Base-by-base conservation (phyloP, 1,140 invertebrate genomes). In the Rhyzopertha dominica region DNA sequence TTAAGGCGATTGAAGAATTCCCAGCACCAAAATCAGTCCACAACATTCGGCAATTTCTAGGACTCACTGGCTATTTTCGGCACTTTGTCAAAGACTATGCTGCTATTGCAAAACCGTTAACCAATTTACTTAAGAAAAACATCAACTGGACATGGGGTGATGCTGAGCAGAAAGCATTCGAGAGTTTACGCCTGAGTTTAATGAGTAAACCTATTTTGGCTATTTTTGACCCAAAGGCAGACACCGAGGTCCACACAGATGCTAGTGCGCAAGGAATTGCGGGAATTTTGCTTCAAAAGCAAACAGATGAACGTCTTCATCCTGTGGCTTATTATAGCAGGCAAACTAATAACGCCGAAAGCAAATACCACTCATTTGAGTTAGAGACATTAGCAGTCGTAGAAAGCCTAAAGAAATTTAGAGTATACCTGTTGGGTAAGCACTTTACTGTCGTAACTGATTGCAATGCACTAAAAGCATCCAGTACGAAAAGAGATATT, bases 241-340 rank as follows among this genome's bases (percentile, higher is more conserved):
- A 8, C 2, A 43, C 56, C 0, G 62, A 67, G 31, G 37, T 66
- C 9, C 57, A 53, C 56, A 54, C 56, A 12, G 53, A 58, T 48
- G 62, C 66, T 0, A 53, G 51, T 12, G 49, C 29, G 17, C 1
- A 50, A 14, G 59, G 59, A 0, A 10, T 60, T n/a, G 59, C 41
- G 0, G 55, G 50, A 0, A 23, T 62, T 4, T 16, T 62, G 8
- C 52, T 56, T 13, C 29, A 52, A n/a, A 4, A 22, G 19, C 7
- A 34, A 3, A 4, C 1, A 4, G 45, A 58, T 54, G 26, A 37
- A 5, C 14, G 50, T 47, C 37, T 56, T 22, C 56, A 61, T 48
- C 58, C 56, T 17, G 51, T 65, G 5, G 45, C 49, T 24, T 66
- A 52, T 47, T 59, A 51, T 41, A 63, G 51, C 23, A 34, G 47